Evolutionary conservation across 2,113 vertebrate species (phyloP), one percentile per base, ranked within the genome.

Genomic region (Ardeotis arabs): DNA sequence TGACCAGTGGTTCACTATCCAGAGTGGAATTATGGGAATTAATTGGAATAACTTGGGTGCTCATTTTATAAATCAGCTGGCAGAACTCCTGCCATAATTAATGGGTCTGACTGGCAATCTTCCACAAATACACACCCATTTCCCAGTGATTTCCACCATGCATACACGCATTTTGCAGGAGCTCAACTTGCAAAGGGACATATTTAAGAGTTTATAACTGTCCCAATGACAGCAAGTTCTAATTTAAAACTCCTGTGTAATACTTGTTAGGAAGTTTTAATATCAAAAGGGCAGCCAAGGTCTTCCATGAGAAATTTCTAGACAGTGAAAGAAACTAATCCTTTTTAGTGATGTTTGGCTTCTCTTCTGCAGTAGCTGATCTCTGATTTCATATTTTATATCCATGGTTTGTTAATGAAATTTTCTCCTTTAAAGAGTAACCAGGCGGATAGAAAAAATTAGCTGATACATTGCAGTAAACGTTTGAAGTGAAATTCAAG

Each of bases 201-300:
- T 96, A 97, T 98, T 98, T 97, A 98, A 98, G 88, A 96, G 97
- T 98, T 97, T 98, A 98, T 97, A 98, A 98, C 98, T 97, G 97
- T 98, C 98, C 96, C 78, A 55, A 92, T 98, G 98, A 98, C 98
- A 98, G 98, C 96, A 83, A 97, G 97, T 97, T 98, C 97, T 98
- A 98, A 98, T 98, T 98, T 98, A 98, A 98, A 98, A 98, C 96
- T 97, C 96, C 97, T 97, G 96, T 98, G 97, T 97, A 98, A 98
- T 98, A 98, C 98, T 98, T 98, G 97, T 98, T 98, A 98, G 98
- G 97, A 98, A 98, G 97, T 98, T 98, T 98, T 98, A 98, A 98
- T 98, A 98, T 97, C 97, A 97, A 97, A 97, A 98, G 98, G 98
- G 97, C 98, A 98, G 98, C 98, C 97, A 98, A 98, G 98, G 98